Evolutionary conservation across 2,113 vertebrate species (phyloP).

Genomic region (Mirounga angustirostris): DNA sequence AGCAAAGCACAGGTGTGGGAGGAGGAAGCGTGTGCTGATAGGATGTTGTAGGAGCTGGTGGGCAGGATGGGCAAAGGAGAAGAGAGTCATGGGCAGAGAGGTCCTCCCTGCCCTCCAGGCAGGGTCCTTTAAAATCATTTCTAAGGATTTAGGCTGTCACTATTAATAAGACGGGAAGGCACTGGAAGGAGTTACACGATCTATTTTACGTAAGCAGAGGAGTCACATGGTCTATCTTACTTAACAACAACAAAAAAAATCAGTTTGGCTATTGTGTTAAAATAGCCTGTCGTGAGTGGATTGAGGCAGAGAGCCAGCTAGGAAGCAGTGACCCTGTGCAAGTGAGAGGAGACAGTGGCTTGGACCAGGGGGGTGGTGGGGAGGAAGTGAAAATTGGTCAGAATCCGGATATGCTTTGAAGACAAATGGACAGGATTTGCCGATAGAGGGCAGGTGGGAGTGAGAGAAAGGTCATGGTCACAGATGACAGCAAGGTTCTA

Average conservation of each 20-base stretch:
- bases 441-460: background rate
- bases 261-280: background rate
- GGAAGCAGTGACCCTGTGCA: background rate
- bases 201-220: background rate
- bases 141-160: background rate
- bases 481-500: background rate
- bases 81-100: too few species aligned
- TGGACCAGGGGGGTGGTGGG: background rate
- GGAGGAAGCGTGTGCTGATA: background rate
- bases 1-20: background rate
- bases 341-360: background rate
- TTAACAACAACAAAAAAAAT: background rate
- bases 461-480: too few species aligned
- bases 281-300: background rate
- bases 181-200: background rate
- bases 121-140: background rate
- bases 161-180: background rate
- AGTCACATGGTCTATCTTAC: background rate
- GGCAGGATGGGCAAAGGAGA: background rate
- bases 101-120: rapidly evolving
- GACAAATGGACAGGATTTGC: background rate
- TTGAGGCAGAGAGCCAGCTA: too few species aligned
- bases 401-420: background rate
- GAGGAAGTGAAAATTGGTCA: background rate
- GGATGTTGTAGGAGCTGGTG: rapidly evolving